A percentile compares a stretch with the other conserved stretches of the same genome.
Conservation (phyloP, 1,140 invertebrate genomes). For the Drosophila triauraria region DNA sequence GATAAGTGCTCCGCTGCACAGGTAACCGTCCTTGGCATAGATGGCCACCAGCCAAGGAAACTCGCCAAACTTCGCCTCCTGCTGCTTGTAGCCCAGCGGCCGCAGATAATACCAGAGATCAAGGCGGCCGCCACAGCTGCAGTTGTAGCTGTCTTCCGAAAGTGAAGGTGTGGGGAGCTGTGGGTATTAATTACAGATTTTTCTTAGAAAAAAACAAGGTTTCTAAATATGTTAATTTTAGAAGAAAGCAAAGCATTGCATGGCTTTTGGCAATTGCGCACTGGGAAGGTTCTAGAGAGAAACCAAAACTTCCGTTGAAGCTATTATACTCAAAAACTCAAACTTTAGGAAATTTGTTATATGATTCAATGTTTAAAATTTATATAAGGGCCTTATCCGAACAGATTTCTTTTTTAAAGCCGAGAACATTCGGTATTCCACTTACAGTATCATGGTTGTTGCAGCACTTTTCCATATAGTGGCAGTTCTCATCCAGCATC, state of each 20-base stretch:
- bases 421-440: neutral
- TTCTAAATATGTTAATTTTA: no score
- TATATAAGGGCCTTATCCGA: no score
- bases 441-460: conserved; percentile 41
- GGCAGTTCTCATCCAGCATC: conserved; percentile 43
- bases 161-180: conserved; percentile 6
- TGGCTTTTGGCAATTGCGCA: no score
- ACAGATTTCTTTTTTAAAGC: neutral
- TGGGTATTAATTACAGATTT: neutral
- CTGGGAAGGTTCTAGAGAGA: no score
- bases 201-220: no score
- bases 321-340: no score
- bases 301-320: no score
- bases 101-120: conserved; percentile 58
- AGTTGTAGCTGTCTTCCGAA: neutral
- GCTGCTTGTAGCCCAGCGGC: conserved; percentile 52
- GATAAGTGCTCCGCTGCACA: conserved; percentile 63
- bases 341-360: no score
- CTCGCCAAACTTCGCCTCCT: conserved; percentile 59
- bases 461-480: conserved; percentile 73
- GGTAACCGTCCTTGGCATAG: conserved; percentile 23
- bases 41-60: conserved; percentile 68
- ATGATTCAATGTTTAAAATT: no score
- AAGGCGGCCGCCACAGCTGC: conserved; percentile 44
- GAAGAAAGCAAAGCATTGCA: no score